Conservation (phyloP, 2,113 vertebrate genomes). For the Euleptes europaea region DNA sequence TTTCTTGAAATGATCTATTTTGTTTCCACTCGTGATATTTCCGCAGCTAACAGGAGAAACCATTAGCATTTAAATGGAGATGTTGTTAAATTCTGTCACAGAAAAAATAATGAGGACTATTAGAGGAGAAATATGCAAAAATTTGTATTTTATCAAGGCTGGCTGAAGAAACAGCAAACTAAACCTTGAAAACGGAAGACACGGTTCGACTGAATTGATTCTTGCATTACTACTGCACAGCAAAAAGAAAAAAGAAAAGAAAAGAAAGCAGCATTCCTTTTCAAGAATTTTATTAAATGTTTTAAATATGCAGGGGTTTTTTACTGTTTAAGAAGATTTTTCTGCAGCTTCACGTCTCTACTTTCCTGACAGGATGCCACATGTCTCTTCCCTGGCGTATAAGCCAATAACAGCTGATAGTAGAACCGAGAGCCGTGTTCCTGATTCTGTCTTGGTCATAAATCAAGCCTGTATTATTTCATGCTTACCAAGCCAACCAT, state of each 20-base stretch:
- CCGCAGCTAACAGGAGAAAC: conserved; percentile 39
- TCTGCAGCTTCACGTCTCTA: not conserved
- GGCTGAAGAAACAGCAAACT: conserved; percentile 18
- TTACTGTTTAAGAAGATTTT: not conserved
- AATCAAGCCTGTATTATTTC: not conserved
- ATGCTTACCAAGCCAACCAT: not conserved
- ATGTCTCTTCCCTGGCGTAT: not conserved
- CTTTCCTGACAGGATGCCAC: not conserved
- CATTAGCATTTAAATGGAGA: conserved; percentile 61
- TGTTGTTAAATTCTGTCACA: conserved; percentile 29
- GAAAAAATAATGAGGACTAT: conserved; percentile 57
- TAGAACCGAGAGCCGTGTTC: not conserved
- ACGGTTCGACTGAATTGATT: conserved; percentile 16
- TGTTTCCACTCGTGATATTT: conserved; percentile 51
- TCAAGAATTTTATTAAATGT: not conserved
- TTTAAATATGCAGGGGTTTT: not conserved
- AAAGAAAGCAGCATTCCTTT: not conserved
- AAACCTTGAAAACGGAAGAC: conserved; percentile 18
- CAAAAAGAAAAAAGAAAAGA: no score
- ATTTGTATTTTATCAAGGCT: not conserved
- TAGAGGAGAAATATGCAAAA: conserved; percentile 40
- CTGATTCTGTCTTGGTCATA: not conserved
- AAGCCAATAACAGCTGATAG: not conserved
- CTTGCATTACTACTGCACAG: conserved; percentile 15
- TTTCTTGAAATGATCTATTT: conserved; percentile 48